phyloP scores from a whole-genome alignment of 2,888 invertebrate genomes.

The Venustoraphidia nigricollis region DNA sequence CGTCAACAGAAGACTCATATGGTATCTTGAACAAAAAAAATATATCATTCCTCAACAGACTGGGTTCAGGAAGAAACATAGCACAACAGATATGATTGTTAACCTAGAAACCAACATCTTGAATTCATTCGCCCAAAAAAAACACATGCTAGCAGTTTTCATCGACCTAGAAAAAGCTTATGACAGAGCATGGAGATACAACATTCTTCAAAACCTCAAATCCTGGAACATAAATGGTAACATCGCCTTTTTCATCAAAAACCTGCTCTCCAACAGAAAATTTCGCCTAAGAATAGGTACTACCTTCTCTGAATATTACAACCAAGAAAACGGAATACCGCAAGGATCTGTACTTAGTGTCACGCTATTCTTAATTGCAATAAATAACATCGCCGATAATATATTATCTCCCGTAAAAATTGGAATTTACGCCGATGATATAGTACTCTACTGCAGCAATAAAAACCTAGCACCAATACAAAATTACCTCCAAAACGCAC shows the following conservation, averaged over 20 bases:
- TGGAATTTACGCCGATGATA: conserved; percentile 9
- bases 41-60: conserved; percentile 8
- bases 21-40: conserved; percentile 9
- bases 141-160: background rate
- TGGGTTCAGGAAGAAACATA: conserved; percentile 9
- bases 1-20: conserved; percentile 2
- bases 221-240: conserved; percentile 5
- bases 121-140: background rate
- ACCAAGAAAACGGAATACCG: conserved; percentile 9
- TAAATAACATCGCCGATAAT: conserved; percentile 5
- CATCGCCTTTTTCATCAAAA: conserved; percentile 4
- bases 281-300: background rate
- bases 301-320: background rate
- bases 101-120: conserved; percentile 7
- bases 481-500: conserved; percentile 5
- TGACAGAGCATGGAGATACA: conserved; percentile 3
- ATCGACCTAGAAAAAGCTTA: conserved; percentile 12
- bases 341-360: conserved; percentile 10
- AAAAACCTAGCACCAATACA: conserved; percentile 5
- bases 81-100: conserved; percentile 9
- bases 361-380: conserved; percentile 9
- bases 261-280: conserved; percentile 2
- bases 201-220: conserved; percentile 1
- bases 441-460: conserved; percentile 6
- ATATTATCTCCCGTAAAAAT: conserved; percentile 2